A percentile compares a stretch with the other conserved stretches of the same genome.
Conservation (phyloP, 2,113 vertebrate genomes). For the Lichenostomus cassidix region DNA sequence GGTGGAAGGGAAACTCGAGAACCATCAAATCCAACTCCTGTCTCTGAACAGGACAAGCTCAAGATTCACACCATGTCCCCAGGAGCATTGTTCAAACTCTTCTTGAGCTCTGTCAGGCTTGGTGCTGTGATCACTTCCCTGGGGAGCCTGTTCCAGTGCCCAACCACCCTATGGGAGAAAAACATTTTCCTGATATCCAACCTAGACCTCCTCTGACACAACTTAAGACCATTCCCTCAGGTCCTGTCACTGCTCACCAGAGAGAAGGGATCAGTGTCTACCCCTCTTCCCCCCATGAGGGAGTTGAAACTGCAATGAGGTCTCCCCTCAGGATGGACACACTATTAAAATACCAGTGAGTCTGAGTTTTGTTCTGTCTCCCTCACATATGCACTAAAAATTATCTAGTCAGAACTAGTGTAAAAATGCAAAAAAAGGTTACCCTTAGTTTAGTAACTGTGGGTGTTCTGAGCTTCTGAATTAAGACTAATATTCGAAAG, state of each 20-base stretch:
- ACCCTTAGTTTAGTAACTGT: neutral
- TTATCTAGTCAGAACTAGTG: neutral
- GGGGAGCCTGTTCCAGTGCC: neutral
- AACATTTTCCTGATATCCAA: neutral
- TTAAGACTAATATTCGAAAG: neutral
- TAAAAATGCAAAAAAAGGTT: neutral
- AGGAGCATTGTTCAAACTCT: neutral
- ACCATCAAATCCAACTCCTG: neutral
- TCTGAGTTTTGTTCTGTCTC: neutral
- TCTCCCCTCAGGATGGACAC: neutral
- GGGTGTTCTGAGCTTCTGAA: neutral
- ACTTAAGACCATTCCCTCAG: neutral
- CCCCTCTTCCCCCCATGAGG: accelerated
- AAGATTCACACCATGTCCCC: neutral
- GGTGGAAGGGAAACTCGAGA: neutral
- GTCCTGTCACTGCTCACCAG: neutral
- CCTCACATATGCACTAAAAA: neutral
- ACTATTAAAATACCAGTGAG: neutral
- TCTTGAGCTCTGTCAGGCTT: neutral
- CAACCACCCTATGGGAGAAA: accelerated
- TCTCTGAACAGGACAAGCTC: neutral
- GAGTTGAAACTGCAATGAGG: neutral
- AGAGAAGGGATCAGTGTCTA: neutral
- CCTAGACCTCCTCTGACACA: neutral
- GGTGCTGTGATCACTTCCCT: neutral